Conservation (phyloP, 30 jellyfish, hydroid and myxozoan genomes). For the Aurelia sp. region DNA sequence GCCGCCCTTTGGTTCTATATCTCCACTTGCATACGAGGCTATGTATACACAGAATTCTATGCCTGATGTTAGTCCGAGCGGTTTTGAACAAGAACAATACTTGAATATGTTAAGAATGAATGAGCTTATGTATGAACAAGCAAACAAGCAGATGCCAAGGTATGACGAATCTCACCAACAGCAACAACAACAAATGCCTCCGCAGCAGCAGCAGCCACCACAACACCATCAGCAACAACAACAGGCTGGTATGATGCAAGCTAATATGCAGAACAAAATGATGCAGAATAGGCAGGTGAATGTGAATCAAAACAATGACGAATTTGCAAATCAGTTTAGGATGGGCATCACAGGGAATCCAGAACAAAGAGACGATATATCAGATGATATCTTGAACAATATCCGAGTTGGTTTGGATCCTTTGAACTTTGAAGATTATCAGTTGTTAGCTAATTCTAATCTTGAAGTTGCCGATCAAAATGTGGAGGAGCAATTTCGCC, state of each 20-base stretch:
- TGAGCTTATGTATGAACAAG: conserved; percentile 60
- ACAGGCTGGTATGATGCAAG: conserved; percentile 26
- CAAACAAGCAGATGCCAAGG: conserved; percentile 43
- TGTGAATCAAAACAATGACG: conserved; percentile 56
- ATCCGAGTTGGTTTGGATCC: conserved; percentile 96
- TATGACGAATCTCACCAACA: conserved; percentile 48
- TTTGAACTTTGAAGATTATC: conserved; percentile 86
- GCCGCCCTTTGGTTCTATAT: conserved; percentile 84
- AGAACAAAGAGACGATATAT: conserved; percentile 77
- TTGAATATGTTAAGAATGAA: conserved; percentile 64
- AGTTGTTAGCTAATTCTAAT: conserved; percentile 78
- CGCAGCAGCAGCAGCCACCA: conserved; percentile 30
- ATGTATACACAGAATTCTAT: conserved; percentile 53
- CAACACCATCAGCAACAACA: conserved; percentile 24
- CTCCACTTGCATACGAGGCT: conserved; percentile 95
- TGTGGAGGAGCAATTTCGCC: conserved; percentile 93
- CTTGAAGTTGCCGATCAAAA: conserved; percentile 91
- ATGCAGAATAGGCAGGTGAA: conserved; percentile 19
- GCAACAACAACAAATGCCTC: conserved; percentile 46
- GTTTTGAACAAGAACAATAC: conserved; percentile 57
- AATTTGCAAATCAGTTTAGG: conserved; percentile 68
- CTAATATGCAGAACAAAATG: conserved; percentile 38
- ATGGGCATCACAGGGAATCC: conserved; percentile 71
- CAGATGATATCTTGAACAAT: conserved; percentile 91
- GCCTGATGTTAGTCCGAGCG: conserved; percentile 2